Evolutionary conservation across 2,888 invertebrate genomes (phyloP).

Genomic region (Geophilus truncorum): DNA sequence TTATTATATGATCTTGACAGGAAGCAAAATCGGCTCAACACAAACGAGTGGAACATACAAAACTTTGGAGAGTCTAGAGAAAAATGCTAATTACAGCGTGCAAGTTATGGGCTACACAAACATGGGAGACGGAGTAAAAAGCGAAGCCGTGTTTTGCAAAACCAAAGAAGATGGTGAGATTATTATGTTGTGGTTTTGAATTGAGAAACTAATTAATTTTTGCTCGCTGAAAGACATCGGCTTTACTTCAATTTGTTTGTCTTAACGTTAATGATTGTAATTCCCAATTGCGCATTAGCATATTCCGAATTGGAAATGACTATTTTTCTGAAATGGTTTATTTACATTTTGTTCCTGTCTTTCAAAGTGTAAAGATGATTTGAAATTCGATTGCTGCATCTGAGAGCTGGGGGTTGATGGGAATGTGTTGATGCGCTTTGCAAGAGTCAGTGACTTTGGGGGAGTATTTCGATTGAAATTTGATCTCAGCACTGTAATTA

Average conservation of each 20-base stretch:
- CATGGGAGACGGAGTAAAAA: constrained; percentile 48
- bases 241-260: background rate
- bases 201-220: background rate
- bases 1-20: background rate
- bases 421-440: background rate
- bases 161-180: constrained; percentile 48
- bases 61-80: constrained; percentile 42
- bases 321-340: background rate
- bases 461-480: background rate
- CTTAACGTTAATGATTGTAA: background rate
- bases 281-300: constrained; percentile 5
- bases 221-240: background rate
- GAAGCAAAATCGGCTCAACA: background rate
- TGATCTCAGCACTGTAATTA: background rate
- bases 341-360: background rate
- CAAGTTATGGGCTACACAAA: constrained; percentile 49
- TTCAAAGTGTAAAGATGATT: background rate
- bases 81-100: constrained; percentile 49
- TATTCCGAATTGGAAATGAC: background rate
- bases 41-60: constrained; percentile 32
- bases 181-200: background rate
- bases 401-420: background rate
- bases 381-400: background rate
- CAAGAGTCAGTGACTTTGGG: background rate
- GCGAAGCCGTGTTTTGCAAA: constrained; percentile 45